Percentiles rank a stretch among this genome's conserved stretches.
These are phyloP conservation scores for Boloria euphrosyne DNA, from an alignment of 2,888 invertebrate species.

Conservation along the genomic window DNA sequence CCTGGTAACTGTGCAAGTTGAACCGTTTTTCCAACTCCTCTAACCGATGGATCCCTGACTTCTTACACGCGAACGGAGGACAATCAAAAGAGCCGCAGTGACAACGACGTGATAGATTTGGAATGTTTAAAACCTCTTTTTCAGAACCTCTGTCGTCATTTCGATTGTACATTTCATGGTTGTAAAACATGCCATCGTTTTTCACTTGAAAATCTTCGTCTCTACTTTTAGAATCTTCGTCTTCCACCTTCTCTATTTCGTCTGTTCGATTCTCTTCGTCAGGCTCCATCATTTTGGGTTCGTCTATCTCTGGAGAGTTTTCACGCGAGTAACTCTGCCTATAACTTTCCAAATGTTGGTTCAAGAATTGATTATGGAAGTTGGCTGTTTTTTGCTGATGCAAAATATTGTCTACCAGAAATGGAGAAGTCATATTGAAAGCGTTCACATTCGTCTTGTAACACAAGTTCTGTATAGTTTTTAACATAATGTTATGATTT, in stretches of 20 bases:
- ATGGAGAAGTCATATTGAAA: constrained; percentile 82
- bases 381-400: constrained; percentile 80
- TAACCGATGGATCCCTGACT: constrained; percentile 67
- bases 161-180: constrained; percentile 60
- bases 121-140: constrained; percentile 72
- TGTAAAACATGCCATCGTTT: constrained; percentile 61
- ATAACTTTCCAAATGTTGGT: constrained; percentile 76
- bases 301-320: constrained; percentile 68
- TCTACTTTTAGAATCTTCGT: constrained; percentile 68
- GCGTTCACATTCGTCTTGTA: constrained; percentile 62
- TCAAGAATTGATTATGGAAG: constrained; percentile 79
- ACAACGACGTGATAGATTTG: constrained; percentile 70
- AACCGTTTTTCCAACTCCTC: constrained; percentile 75
- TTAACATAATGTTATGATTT: constrained; percentile 75
- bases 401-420: constrained; percentile 83
- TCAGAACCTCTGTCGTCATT: constrained; percentile 53
- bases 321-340: constrained; percentile 66
- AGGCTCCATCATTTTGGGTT: constrained; percentile 57
- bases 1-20: constrained; percentile 65
- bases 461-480: constrained; percentile 73
- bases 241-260: constrained; percentile 58
- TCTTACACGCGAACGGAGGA: constrained; percentile 75
- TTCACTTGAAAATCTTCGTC: constrained; percentile 60
- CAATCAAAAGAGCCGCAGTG: constrained; percentile 83
- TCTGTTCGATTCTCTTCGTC: constrained; percentile 56